phyloP scores from a whole-genome alignment of 2,797 vertebrate genomes.

The Nyctibius grandis region DNA sequence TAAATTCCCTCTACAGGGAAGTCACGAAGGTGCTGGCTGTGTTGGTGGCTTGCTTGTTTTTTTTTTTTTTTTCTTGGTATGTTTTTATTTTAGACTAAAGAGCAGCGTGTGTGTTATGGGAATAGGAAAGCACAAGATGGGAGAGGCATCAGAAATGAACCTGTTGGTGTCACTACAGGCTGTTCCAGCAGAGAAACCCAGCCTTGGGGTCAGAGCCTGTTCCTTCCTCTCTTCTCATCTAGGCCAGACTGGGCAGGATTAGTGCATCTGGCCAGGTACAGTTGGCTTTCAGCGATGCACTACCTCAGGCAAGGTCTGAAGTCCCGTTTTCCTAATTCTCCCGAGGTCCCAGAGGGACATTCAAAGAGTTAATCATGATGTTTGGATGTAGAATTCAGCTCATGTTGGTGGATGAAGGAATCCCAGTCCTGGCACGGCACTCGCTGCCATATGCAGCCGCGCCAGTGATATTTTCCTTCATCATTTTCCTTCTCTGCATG shows the following conservation, averaged over 20 bases:
- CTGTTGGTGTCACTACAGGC: background rate
- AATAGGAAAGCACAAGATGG: background rate
- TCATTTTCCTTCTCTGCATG: background rate
- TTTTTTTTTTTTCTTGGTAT: background rate
- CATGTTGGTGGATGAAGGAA: background rate
- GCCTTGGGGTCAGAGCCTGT: background rate
- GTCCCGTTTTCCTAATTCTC: background rate
- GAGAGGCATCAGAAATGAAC: background rate
- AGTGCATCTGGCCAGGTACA: accelerated
- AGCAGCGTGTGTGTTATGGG: background rate
- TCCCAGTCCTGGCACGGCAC: constrained; percentile 10
- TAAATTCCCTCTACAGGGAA: constrained; percentile 17
- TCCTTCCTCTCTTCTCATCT: background rate
- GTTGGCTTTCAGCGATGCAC: accelerated
- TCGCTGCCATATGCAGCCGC: background rate
- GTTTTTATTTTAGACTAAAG: background rate
- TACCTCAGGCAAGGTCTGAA: background rate
- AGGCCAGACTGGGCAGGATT: background rate
- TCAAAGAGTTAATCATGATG: background rate
- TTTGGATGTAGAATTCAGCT: background rate
- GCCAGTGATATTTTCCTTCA: background rate
- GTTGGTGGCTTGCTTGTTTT: background rate
- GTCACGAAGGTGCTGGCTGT: background rate
- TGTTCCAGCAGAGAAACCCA: background rate
- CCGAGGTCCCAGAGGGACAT: background rate